Base-by-base conservation (phyloP, 2,113 vertebrate species). In the Cervus canadensis region DNA sequence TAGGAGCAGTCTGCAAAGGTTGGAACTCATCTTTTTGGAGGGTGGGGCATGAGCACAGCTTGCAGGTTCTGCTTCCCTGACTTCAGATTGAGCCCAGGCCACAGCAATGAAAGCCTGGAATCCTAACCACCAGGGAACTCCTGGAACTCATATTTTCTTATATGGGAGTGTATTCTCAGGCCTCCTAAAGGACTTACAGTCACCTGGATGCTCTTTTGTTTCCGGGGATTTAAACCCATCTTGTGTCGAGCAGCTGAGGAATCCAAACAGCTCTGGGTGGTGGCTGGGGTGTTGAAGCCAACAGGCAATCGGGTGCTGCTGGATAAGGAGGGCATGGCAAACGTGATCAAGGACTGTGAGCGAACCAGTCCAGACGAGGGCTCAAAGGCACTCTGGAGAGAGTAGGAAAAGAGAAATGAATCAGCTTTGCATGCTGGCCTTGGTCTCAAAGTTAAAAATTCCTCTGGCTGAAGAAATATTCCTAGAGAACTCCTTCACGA, bases 161-260 rank as follows among this genome's bases (percentile, higher is more conserved):
- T n/a, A 57, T 6, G 76, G 28, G 43, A 57, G 48, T 91, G 85
- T 81, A 83, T 82, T 83, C 56, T 81, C 43, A 52, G 52, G 59
- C 67, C 60, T 60, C 76, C 74, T 59, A 36, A 91, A 95, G 56
- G 87, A 96, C 99, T 98, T 98, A 99, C 99, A 40, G 86, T 98
- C 33, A 21, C 52, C 23, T 98, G 98, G 84, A 98, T 95, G 1
- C 3, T 99, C 98, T 98, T 99, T 92, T 99, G 98, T 54, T 99
- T 99, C 19, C 96, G 79, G 25, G 98, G 98, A 59, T 98, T 99
- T 95, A 99, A 98, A n/a, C 99, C 98, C 93, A 99, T 99, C 96
- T 99, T 99, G 98, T 99, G 99, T 97, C 97, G 99, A 97, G 99
- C 99, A 78, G 99, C 99, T 6, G 99, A 99, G 97, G 99, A 99